Conservation (phyloP, 2,113 vertebrate species). For the Geothlypis trichas region DNA sequence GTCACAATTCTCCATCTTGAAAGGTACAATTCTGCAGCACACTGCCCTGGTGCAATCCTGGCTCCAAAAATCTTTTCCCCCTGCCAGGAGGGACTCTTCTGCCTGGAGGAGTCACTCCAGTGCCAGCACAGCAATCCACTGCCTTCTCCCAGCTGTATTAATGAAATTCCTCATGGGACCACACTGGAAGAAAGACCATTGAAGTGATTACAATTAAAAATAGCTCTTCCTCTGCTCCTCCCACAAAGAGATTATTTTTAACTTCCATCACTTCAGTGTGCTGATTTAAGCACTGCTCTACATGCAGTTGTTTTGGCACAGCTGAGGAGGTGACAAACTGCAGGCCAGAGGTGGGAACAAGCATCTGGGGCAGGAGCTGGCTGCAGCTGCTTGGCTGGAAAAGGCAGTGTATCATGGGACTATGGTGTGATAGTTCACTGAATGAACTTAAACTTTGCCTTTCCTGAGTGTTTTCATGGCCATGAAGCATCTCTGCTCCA, state of each 20-base stretch:
- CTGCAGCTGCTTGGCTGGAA: constrained; percentile 12
- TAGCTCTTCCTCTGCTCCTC: neutral
- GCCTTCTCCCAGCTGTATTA: neutral
- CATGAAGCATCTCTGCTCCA: neutral
- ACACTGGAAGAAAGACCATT: constrained; percentile 19
- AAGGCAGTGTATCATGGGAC: neutral
- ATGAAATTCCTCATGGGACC: neutral
- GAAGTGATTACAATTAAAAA: constrained; percentile 17
- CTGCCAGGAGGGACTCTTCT: neutral
- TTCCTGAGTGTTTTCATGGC: neutral
- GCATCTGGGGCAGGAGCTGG: neutral
- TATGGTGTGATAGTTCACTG: neutral
- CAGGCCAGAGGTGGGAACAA: constrained; percentile 18
- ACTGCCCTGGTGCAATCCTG: neutral
- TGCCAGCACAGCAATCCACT: neutral
- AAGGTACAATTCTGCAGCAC: neutral
- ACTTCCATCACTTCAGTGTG: neutral
- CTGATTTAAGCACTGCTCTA: neutral
- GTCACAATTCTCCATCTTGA: neutral
- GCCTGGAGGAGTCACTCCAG: neutral
- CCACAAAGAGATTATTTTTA: neutral
- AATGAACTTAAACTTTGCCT: neutral
- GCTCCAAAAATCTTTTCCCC: neutral
- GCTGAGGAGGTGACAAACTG: neutral
- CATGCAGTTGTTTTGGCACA: neutral